Evolutionary conservation across 1,140 invertebrate species (phyloP).

Genomic region (Eurosta solidaginis): DNA sequence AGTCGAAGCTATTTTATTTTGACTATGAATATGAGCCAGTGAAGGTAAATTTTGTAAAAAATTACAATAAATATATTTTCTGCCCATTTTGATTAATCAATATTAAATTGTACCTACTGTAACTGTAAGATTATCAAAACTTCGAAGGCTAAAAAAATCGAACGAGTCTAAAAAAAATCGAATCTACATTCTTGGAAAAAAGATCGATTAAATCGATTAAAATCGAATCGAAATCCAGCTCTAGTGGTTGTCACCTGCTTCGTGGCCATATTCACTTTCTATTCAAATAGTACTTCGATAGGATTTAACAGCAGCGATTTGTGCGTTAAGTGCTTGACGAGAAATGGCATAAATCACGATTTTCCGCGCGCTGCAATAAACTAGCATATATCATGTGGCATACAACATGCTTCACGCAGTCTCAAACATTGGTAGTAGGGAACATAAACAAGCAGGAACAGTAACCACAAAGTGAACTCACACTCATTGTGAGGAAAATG

Average conservation of each 20-base stretch:
- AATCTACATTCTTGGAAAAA: no score
- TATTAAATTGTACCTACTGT: no score
- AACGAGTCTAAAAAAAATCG: no score
- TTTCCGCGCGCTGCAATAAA: not conserved
- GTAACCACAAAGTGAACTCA: not conserved
- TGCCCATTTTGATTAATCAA: no score
- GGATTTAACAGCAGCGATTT: constrained; percentile 18
- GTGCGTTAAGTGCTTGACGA: constrained; percentile 19
- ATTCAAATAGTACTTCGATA: not conserved
- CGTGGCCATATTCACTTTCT: not conserved
- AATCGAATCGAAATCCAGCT: no score
- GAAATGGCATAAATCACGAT: constrained; percentile 27
- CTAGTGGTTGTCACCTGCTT: not conserved
- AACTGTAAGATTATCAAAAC: no score
- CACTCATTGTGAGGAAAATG: not conserved
- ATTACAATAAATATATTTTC: no score
- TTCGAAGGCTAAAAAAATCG: no score
- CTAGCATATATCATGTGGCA: not conserved
- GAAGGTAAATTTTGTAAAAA: no score
- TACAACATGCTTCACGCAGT: not conserved
- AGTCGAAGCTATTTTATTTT: no score
- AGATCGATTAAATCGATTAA: no score
- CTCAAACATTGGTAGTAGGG: not conserved
- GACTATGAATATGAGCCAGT: no score
- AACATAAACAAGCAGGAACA: not conserved